Evolutionary conservation across 2,888 invertebrate species (phyloP), one percentile per base, ranked within the genome.

Genomic region (Cheiracanthium punctorium): DNA sequence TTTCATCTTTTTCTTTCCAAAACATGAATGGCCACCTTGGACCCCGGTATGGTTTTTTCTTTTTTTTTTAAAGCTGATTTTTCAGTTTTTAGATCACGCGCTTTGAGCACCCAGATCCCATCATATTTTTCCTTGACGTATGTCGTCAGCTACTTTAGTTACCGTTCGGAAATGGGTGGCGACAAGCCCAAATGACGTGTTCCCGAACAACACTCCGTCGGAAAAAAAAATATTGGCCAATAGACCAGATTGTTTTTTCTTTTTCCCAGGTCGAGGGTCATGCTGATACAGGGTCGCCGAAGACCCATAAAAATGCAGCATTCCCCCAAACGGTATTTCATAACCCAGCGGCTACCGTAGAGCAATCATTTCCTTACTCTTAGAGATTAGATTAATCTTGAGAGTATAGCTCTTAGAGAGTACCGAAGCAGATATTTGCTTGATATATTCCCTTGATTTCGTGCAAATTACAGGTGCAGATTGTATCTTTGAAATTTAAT

Each of bases 261-360:
- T n/a, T n/a, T n/a, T n/a, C n/a, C 28, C 32, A 75, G 84, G 58
- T 48, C 79, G 69, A 64, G 37, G 79, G 79, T 85, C 70, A 43
- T 1, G 10, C 29, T 73, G 84, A 85, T 80, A 79, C 64, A 70
- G 70, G 30, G 29, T 17, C 24, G 28, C 33, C 32, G 4, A 20
- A 67, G 4, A 10, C n/a, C 73, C 73, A 85, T 85, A 85, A 79
- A 85, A 85, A 70, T 70, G 64, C 73, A 67, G 79, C 24, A 24
- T 1, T 5, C 58, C 58, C 58, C 24, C 24, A 24, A 58, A 24
- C 17, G 24, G 20, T 4, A 24, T n/a, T 58, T 58, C 58, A 24
- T 58, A 17, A 48, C 43, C 5, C 17, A 14, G 17, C 10, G 2
- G 14, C 14, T 48, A 2, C 43, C 14, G 10, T 17, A 7, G 10